Evolutionary conservation across 2,888 invertebrate species (phyloP), one percentile per base, ranked within the genome.

Genomic region (Cheilosia vulpina): DNA sequence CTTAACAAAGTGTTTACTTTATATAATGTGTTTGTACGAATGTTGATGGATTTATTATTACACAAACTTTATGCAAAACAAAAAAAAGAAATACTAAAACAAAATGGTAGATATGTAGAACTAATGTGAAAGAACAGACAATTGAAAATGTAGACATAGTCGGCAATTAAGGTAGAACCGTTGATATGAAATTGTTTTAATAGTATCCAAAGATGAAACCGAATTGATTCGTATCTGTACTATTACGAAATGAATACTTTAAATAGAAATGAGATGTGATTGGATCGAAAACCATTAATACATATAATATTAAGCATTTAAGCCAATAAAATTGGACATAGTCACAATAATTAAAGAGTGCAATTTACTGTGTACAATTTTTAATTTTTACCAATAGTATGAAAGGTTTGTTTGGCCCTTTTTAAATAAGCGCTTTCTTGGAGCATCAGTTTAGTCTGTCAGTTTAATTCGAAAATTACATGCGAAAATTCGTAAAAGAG

Each of bases 241-340:
- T 17, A 47, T 47, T 19, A 47, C 41, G 71, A 60, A 60, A 55
- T 24, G 24, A 57, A 83, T 66, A 71, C 57, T 62, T 50, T 72
- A 53, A 66, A 66, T 41, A 66, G 50, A 84, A 53, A 62, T 77
- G 68, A 69, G 21, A 87, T 87, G 83, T 83, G 80, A 87, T 87
- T 87, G 81, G 75, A 83, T 81, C 79, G 53, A 78, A 83, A 71
- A 77, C 69, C 75, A 82, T 87, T 65, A 87, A 77, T 72, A 68
- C 76, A 77, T 85, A 77, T 72, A 71, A 47, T 6, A 47, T 65
- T 80, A 80, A 75, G 79, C 65, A 81, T 77, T 77, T 81, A 81
- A 81, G 57, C 43, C 52, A 85, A 81, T 81, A 81, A 81, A 81
- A 81, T 72, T 81, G 52, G 65, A 84, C 75, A 80, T 75, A 69